Base-by-base conservation (phyloP, 2,113 vertebrate genomes). In the Catagonus wagneri region DNA sequence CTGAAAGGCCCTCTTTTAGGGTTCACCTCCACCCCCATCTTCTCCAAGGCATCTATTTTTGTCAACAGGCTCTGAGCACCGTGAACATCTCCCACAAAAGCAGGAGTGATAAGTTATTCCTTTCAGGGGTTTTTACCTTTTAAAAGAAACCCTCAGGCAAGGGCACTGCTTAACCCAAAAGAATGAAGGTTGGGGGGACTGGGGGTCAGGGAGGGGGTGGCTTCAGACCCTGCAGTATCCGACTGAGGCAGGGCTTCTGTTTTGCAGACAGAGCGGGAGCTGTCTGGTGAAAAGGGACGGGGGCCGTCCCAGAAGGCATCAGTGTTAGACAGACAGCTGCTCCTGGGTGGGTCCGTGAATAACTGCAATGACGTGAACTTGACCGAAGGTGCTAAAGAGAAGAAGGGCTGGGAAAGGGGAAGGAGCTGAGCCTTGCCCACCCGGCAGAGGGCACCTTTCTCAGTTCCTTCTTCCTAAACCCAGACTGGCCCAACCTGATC, bases 391-490 rank as follows among this genome's bases (percentile, higher is more conserved):
- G 1, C 7, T 17, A 1, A 10, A 11, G 29, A 19, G 32, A n/a
- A n/a, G 22, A 54, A 52, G 50, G 39, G 65, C 69, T 2, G 12
- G 89, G 74, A 58, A 71, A 56, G 65, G 27, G 83, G 66, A 71
- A 58, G 72, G 36, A 39, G 52, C 15, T 10, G 74, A n/a, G 27
- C 9, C 65, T 50, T 13, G 44, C 60, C 88, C 44, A 56, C 61
- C 15, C 32, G 1, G 76, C 25, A 2, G 11, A 93, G 56, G 44
- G 34, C 50, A 9, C 60, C 56, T 91, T 76, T 96, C 93, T 89
- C 66, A 25, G 58, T 89, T 97, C 93, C 96, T 78, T 60, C 74
- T 93, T 72, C 76, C 9, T 13, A 10, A 16, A 34, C 34, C 78
- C 22, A 2, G 22, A 36, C 39, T 12, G 54, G 0, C n/a, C 8